Conservation (phyloP, 2,113 vertebrate genomes). For the Gymnocephalus cernua region DNA sequence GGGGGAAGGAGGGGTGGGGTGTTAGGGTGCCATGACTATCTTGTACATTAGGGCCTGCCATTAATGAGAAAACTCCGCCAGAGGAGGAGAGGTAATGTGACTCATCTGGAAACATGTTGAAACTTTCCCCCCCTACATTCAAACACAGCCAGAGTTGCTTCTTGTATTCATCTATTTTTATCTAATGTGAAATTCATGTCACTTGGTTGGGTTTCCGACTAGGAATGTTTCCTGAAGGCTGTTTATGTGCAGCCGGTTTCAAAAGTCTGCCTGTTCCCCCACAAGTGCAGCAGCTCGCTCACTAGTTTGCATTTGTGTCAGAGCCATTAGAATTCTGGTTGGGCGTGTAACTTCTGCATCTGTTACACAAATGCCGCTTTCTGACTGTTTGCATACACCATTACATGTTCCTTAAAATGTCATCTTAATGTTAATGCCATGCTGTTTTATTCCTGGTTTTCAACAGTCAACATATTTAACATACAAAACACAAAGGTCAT, state of each 20-base stretch:
- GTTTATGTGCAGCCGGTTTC: conserved; percentile 45
- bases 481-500: neutral
- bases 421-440: conserved; percentile 44
- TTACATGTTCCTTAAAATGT: conserved; percentile 25
- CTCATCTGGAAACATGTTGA: conserved; percentile 25
- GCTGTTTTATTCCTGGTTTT: conserved; percentile 39
- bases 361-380: conserved; percentile 10
- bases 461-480: conserved; percentile 16
- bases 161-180: conserved; percentile 42
- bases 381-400: neutral
- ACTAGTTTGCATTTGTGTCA: conserved; percentile 45
- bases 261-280: conserved; percentile 41
- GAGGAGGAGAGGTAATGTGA: conserved; percentile 14
- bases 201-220: conserved; percentile 5
- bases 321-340: conserved; percentile 22
- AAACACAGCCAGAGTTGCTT: neutral
- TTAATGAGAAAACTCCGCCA: neutral
- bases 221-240: conserved; percentile 42
- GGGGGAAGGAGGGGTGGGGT: no score
- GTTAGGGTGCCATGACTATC: neutral
- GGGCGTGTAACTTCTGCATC: conserved; percentile 15
- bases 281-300: conserved; percentile 30
- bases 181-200: conserved; percentile 44
- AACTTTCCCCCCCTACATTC: conserved; percentile 19
- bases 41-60: neutral